phyloP scores from a whole-genome alignment of 2,888 invertebrate genomes.

The Diplolepis rosae region DNA sequence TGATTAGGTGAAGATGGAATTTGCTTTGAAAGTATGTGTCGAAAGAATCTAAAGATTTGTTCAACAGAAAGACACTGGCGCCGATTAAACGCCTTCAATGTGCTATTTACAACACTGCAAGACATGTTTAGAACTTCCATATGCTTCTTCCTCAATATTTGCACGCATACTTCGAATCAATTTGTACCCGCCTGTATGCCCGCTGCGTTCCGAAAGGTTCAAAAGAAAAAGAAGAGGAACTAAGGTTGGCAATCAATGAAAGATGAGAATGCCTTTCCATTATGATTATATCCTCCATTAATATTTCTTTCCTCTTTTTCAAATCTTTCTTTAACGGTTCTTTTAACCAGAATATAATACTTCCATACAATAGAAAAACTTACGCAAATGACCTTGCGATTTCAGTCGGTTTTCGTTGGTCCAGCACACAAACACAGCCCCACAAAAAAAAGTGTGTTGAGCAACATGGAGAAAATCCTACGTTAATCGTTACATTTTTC shows the following conservation, averaged over 20 bases:
- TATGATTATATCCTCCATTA: not conserved
- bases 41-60: not conserved
- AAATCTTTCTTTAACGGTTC: not conserved
- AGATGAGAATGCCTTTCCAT: not conserved
- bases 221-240: not conserved
- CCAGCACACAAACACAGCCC: too few relatives aligned
- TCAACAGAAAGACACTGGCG: not conserved
- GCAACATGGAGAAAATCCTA: too few relatives aligned
- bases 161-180: not conserved
- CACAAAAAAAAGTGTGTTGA: too few relatives aligned
- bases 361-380: too few relatives aligned
- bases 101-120: not conserved
- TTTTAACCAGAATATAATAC: too few relatives aligned
- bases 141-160: constrained; percentile 23
- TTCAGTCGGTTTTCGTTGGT: too few relatives aligned
- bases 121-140: not conserved
- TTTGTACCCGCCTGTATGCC: not conserved
- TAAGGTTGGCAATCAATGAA: not conserved
- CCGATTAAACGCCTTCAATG: not conserved
- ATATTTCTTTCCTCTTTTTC: not conserved
- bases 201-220: not conserved
- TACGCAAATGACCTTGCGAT: too few relatives aligned
- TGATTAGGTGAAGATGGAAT: not conserved
- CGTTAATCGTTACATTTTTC: too few relatives aligned
- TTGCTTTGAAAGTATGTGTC: constrained; percentile 1